Conservation (phyloP, 2,113 vertebrate genomes). For the Alouatta palliata region DNA sequence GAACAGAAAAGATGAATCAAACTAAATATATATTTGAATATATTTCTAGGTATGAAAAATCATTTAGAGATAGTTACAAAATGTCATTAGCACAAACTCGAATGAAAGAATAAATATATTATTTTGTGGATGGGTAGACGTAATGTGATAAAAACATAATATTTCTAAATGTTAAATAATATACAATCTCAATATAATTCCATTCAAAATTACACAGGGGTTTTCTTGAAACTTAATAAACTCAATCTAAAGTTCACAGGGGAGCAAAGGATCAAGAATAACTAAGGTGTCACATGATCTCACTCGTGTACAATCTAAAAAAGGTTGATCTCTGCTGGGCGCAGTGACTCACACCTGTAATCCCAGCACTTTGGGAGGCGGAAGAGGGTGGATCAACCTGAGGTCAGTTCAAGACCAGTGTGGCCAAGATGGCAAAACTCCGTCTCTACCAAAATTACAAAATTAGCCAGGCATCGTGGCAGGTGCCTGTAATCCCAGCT, state of each 20-base stretch:
- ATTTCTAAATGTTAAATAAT: background rate
- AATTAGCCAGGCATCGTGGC: too few relatives aligned
- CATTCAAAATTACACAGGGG: background rate
- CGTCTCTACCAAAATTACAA: too few relatives aligned
- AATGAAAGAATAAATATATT: background rate
- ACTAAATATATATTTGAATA: background rate
- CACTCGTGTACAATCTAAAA: background rate
- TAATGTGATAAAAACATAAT: background rate
- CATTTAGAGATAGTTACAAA: background rate
- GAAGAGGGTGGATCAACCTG: too few relatives aligned
- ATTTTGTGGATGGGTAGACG: background rate
- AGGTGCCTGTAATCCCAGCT: too few relatives aligned
- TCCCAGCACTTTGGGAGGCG: too few relatives aligned
- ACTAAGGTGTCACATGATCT: background rate
- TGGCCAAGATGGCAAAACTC: too few relatives aligned
- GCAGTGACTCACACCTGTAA: too few relatives aligned
- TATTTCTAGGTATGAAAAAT: background rate
- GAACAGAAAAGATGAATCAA: background rate
- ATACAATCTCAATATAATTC: background rate
- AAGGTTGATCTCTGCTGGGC: too few relatives aligned
- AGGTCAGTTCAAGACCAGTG: too few relatives aligned
- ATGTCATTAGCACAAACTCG: background rate
- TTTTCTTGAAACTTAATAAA: background rate
- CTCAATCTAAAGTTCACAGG: background rate
- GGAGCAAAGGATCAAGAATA: background rate